These are phyloP conservation scores for Cryptotis parvus DNA, from an alignment of 2,113 vertebrate species.

Conservation along the genomic window DNA sequence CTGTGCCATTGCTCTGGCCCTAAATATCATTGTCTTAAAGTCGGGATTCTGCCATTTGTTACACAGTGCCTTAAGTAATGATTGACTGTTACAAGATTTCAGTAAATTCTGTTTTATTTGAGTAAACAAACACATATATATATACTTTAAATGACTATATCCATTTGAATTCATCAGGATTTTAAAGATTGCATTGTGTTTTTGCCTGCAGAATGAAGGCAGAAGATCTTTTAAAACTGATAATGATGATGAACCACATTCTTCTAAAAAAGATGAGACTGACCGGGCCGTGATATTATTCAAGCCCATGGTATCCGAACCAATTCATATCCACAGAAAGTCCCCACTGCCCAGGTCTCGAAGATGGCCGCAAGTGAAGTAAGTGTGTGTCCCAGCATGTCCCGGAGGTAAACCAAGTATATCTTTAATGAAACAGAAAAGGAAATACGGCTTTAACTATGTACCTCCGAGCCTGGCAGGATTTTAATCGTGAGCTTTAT, in stretches of 20 bases:
- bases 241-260: slow-evolving; percentile 89
- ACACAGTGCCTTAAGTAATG: not conserved
- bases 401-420: slow-evolving; percentile 64
- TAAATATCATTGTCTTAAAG: slow-evolving; percentile 13
- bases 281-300: slow-evolving; percentile 92
- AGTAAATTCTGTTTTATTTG: slow-evolving; percentile 20
- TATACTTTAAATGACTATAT: not conserved
- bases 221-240: slow-evolving; percentile 88
- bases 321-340: slow-evolving; percentile 95
- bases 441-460: slow-evolving; percentile 82
- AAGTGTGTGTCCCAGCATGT: slow-evolving; percentile 83
- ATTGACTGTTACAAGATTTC: not conserved
- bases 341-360: slow-evolving; percentile 92
- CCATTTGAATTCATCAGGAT: slow-evolving; percentile 1
- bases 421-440: slow-evolving; percentile 77
- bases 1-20: too few relatives aligned
- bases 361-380: slow-evolving; percentile 93
- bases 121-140: slow-evolving; percentile 18
- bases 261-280: slow-evolving; percentile 89
- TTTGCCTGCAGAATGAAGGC: slow-evolving; percentile 90
- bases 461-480: slow-evolving; percentile 17
- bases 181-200: slow-evolving; percentile 25
- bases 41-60: slow-evolving; percentile 15
- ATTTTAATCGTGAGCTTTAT: slow-evolving; percentile 47
- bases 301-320: slow-evolving; percentile 94